Base-by-base conservation (phyloP, 2,113 vertebrate genomes). In the Ceuthmochares aereus region DNA sequence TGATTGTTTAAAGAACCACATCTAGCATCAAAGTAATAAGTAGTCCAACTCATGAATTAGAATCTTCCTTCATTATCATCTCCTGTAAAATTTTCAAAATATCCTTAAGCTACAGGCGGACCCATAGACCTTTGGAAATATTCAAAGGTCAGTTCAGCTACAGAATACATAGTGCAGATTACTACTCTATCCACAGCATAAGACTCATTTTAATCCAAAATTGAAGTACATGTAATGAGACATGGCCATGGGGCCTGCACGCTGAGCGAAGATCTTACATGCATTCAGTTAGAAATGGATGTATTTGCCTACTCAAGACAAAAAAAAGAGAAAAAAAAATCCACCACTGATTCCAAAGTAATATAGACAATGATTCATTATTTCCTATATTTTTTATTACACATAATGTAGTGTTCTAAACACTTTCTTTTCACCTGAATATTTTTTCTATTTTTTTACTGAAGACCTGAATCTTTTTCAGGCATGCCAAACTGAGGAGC, bases 11-110 rank as follows among this genome's bases (percentile, higher is more conserved):
- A 92, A 70, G 34, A 83, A 72, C 26, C 73, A 92, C 64, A 75
- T 68, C 60, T 70, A 81, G 27, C 76, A 94, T 90, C 66, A 84
- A 86, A 96, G 27, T 94, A 95, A 78, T 91, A 95, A 87, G 74
- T 93, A 89, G 91, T 94, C 86, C 77, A 86, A 30, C 56, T 84
- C 84, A 91, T 27, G 56, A 93, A 77, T 88, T 86, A 95, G 32
- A 82, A 82, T 94, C 52, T 67, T 93, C 87, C 32, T 84, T 91
- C 86, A 68, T 84, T 89, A 79, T 40, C 40, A 84, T 75, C 37
- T 91, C 56, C 66, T 84, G 68, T 21, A 95, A 77, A 91, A 92
- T 78, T 84, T 81, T 81, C 25, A 87, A 87, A 95, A 93, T 74
- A 74, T 63, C 76, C 80, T 79, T 75, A 68, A 92, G 60, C 73